Evolutionary conservation across 2,113 vertebrate genomes (phyloP), one percentile per base, ranked within the genome.

Genomic region (Clinocottus analis): DNA sequence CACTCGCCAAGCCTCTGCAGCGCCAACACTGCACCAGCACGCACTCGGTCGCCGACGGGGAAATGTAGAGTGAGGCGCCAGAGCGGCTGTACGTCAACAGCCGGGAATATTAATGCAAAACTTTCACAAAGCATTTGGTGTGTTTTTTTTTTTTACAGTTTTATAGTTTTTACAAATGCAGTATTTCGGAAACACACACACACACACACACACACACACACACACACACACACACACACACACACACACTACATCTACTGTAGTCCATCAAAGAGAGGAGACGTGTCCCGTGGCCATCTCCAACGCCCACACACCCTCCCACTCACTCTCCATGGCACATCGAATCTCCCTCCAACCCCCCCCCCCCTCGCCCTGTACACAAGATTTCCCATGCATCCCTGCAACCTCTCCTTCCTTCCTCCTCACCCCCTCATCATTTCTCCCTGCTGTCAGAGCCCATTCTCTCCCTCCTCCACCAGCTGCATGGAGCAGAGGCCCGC

Each of bases 401-500:
- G 66, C 62, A 75, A 70, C 80, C 55, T 84, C 71, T 76, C 64
- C 65, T 76, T 49, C 43, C 69, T 73, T 63, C 58, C 68, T 16
- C 58, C 62, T 39, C 71, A 68, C 73, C 62, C 59, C 71, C 69
- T 71, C 67, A 37, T 83, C 71, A 83, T 66, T 12, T 77, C 82
- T 84, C 72, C 81, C 77, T 8, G 49, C 84, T 86, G 89, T 89
- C 90, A 90, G 65, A 89, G 82, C 83, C 74, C 82, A 81, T 87
- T 85, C 84, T 86, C 81, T 86, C 77, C 78, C 80, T 89, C 88
- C 80, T 86, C 79, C 86, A 85, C 85, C 91, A 92, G 91, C 90
- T 92, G 92, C 41, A 60, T 82, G 85, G 27, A 85, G 86, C 72
- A 65, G 55, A 67, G 84, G 73, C 80, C 83, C 47, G 29, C 85